Percentiles rank a stretch among this genome's conserved stretches.
Evolutionary conservation across 2,888 invertebrate genomes (phyloP).

Genomic region (Platerodrilus igneus): DNA sequence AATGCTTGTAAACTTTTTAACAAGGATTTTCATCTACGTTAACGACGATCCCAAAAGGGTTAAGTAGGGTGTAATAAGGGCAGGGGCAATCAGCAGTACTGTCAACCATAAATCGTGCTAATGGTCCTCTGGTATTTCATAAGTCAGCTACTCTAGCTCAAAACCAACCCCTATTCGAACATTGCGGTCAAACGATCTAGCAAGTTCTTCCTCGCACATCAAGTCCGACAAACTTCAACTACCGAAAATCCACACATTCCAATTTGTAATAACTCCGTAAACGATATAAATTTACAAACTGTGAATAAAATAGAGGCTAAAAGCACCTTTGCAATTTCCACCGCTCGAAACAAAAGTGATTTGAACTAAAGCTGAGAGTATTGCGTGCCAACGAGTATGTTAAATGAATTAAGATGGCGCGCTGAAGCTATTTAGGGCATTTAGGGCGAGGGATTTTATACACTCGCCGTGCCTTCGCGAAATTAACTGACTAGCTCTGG

Average conservation of each 20-base stretch:
- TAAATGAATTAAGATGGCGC: slow-evolving; percentile 37
- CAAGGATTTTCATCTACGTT: slow-evolving; percentile 23
- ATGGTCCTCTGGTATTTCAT: slow-evolving; percentile 49
- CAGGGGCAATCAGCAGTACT: slow-evolving; percentile 39
- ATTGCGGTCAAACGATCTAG: slow-evolving; percentile 26
- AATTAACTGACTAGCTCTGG: slow-evolving; percentile 41
- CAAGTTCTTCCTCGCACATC: too few species aligned
- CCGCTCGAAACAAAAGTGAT: slow-evolving; percentile 22
- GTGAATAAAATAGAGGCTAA: not conserved
- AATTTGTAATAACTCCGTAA: too few species aligned
- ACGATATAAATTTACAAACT: not conserved
- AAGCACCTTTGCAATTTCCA: not conserved
- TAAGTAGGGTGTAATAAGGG: slow-evolving; percentile 23
- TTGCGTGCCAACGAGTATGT: slow-evolving; percentile 32
- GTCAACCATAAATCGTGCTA: slow-evolving; percentile 46
- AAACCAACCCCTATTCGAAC: slow-evolving; percentile 23
- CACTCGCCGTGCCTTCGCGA: slow-evolving; percentile 35
- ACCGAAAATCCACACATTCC: too few species aligned
- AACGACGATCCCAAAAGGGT: slow-evolving; percentile 27
- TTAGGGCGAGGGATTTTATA: slow-evolving; percentile 38
- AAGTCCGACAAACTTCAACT: too few species aligned
- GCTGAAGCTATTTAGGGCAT: slow-evolving; percentile 38
- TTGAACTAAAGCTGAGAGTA: slow-evolving; percentile 23
- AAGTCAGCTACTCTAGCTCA: slow-evolving; percentile 35
- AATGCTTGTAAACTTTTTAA: slow-evolving; percentile 28